Percentiles rank a stretch among this genome's conserved stretches.
These are phyloP conservation scores for Rhineura floridana DNA, from an alignment of 2,113 vertebrate genomes.

Conservation along the genomic window DNA sequence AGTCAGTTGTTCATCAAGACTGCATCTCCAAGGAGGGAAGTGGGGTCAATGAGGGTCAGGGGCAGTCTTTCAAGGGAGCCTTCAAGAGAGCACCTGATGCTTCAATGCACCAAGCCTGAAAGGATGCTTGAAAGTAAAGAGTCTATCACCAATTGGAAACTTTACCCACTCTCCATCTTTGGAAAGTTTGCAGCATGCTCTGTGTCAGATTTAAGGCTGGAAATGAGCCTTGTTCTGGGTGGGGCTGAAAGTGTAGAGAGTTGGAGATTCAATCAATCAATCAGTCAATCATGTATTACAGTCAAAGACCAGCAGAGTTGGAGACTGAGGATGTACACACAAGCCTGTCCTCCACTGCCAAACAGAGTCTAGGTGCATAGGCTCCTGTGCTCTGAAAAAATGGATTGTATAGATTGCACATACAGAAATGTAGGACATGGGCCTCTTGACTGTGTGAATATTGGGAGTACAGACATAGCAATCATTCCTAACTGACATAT, in stretches of 20 bases:
- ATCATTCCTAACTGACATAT: too few relatives aligned
- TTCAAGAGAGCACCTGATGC: conserved; percentile 31
- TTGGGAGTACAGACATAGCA: too few relatives aligned
- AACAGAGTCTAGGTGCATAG: not conserved
- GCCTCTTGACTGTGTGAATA: too few relatives aligned
- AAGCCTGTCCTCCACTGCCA: not conserved
- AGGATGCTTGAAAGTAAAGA: conserved; percentile 8
- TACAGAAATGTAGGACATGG: too few relatives aligned
- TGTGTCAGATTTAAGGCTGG: not conserved
- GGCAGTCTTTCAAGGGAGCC: conserved; percentile 22
- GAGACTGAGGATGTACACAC: not conserved
- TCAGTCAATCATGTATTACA: too few relatives aligned
- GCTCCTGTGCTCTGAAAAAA: not conserved
- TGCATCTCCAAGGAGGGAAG: not conserved
- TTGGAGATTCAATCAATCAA: too few relatives aligned
- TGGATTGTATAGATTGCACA: not conserved
- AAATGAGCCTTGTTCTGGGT: not conserved
- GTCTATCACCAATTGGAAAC: not conserved
- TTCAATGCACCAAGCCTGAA: conserved; percentile 21
- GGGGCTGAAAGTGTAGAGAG: not conserved
- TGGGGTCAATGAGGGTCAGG: conserved; percentile 35
- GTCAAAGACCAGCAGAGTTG: too few relatives aligned
- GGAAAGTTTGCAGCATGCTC: not conserved
- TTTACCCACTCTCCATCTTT: not conserved
- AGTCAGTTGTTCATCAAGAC: conserved; percentile 24